phyloP scores from a whole-genome alignment of 2,797 vertebrate species.

The Lutjanus campechanus region DNA sequence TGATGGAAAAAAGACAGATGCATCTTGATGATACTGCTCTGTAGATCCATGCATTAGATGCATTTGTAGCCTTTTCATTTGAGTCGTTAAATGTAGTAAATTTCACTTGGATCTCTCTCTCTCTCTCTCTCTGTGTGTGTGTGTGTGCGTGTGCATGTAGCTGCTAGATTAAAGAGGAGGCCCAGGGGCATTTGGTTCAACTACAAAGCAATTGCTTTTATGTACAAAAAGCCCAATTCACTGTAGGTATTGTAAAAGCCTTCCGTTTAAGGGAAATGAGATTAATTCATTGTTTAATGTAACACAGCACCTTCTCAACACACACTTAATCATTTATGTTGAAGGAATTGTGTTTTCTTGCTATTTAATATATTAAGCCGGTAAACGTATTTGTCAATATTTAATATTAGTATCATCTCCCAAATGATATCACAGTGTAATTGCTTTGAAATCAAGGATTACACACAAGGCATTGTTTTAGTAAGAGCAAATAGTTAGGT shows the following conservation, averaged over 20 bases:
- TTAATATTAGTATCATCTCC: conserved; percentile 46
- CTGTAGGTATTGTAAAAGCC: conserved; percentile 86
- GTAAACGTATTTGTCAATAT: conserved; percentile 50
- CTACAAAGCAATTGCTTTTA: conserved; percentile 82
- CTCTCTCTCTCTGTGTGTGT: too few species aligned
- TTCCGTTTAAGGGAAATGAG: conserved; percentile 78
- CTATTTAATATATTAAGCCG: conserved; percentile 44
- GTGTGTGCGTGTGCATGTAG: conserved; percentile 47
- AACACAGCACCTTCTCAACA: conserved; percentile 62
- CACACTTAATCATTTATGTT: conserved; percentile 72
- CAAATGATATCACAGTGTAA: conserved; percentile 19
- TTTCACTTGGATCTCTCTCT: too few species aligned
- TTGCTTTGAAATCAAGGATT: conserved; percentile 27
- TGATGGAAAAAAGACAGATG: neutral
- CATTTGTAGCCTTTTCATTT: conserved; percentile 30
- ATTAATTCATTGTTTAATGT: conserved; percentile 78
- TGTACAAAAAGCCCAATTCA: conserved; percentile 81
- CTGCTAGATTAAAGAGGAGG: conserved; percentile 80
- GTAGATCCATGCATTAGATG: conserved; percentile 6
- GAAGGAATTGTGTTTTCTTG: conserved; percentile 51
- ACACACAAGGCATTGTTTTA: conserved; percentile 56
- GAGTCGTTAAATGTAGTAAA: conserved; percentile 35
- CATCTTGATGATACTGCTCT: conserved; percentile 14
- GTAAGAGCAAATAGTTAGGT: conserved; percentile 36
- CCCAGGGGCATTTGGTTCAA: conserved; percentile 84